These are phyloP conservation scores for Eulemur macaco DNA, from an alignment of 2,113 vertebrate genomes.

Conservation along the genomic window DNA sequence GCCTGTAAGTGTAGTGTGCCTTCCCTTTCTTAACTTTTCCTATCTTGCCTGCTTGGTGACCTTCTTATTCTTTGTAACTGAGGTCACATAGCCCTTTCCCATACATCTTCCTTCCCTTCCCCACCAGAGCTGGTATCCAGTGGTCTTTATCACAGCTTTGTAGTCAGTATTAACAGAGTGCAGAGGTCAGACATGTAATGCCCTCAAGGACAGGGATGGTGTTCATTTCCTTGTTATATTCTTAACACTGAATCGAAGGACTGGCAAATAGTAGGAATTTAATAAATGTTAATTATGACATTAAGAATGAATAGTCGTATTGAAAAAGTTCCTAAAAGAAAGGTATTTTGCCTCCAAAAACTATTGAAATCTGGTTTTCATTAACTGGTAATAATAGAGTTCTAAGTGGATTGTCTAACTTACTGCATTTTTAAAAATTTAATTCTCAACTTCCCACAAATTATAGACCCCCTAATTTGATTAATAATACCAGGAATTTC, in stretches of 20 bases:
- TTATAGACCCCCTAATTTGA: neutral
- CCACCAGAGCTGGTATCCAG: neutral
- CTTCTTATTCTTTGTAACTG: neutral
- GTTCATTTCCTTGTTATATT: neutral
- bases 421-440: neutral
- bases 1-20: neutral
- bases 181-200: neutral
- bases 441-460: neutral
- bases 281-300: neutral
- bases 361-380: neutral
- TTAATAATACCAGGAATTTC: neutral
- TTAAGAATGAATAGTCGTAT: neutral
- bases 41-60: neutral
- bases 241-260: neutral
- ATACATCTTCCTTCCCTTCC: neutral
- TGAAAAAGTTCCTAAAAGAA: neutral
- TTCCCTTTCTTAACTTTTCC: neutral
- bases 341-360: neutral
- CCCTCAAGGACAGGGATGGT: neutral
- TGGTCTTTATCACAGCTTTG: neutral
- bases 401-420: neutral
- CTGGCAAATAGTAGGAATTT: neutral
- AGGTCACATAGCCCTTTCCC: neutral
- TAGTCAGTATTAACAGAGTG: neutral
- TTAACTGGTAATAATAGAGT: neutral